Evolutionary conservation across 2,113 vertebrate genomes (phyloP).

Genomic region (Melanotaenia duboulayi): DNA sequence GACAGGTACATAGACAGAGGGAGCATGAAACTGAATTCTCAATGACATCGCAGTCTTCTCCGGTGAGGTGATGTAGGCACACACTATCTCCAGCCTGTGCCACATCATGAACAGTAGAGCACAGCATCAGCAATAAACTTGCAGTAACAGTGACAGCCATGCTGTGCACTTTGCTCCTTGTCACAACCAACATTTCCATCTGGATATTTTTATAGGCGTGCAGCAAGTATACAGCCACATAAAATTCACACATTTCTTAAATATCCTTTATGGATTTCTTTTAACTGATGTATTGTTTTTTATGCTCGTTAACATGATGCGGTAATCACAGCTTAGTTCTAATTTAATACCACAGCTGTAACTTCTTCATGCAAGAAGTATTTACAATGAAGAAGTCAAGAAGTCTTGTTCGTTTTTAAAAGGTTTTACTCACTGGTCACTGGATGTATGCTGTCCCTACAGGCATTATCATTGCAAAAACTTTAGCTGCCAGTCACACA

Average conservation of each 20-base stretch:
- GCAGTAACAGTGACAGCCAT: slow-evolving; percentile 19
- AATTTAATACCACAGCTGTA: no score
- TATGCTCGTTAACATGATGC: no score
- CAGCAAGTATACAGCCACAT: background rate
- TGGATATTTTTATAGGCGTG: slow-evolving; percentile 37
- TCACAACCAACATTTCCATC: slow-evolving; percentile 36
- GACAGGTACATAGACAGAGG: slow-evolving; percentile 18
- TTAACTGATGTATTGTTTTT: no score
- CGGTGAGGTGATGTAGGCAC: slow-evolving; percentile 23
- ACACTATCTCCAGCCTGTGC: slow-evolving; percentile 30
- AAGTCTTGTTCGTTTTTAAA: no score
- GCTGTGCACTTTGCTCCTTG: slow-evolving; percentile 37
- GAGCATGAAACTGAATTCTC: slow-evolving; percentile 28
- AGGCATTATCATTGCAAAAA: no score
- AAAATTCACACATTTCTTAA: background rate
- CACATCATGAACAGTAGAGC: slow-evolving; percentile 12
- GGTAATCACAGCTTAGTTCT: no score
- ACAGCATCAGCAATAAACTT: slow-evolving; percentile 15
- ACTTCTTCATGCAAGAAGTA: no score
- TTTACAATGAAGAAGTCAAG: no score
- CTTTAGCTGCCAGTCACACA: no score
- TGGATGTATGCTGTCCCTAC: no score
- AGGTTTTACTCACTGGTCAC: no score
- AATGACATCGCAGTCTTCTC: slow-evolving; percentile 35
- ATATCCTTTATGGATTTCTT: background rate